Percentiles rank a stretch among this genome's conserved stretches.
Conservation (phyloP, 2,113 vertebrate genomes). For the Pterophyllum scalare region DNA sequence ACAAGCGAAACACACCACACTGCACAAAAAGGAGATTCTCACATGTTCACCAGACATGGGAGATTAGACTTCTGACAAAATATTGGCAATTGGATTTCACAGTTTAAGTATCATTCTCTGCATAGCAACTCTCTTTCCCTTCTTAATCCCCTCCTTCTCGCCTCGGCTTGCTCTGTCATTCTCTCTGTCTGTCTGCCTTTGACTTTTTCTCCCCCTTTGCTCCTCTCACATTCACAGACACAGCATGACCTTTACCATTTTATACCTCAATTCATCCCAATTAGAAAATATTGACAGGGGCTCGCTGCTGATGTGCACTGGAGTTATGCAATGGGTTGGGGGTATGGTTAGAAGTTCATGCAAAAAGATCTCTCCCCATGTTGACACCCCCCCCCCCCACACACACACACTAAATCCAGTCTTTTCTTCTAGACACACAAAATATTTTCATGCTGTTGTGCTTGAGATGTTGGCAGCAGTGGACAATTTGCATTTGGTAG, state of each 20-base stretch:
- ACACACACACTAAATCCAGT: not conserved
- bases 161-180: not conserved
- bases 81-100: conserved; percentile 59
- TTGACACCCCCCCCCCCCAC: not conserved
- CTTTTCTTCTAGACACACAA: not conserved
- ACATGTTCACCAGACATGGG: conserved; percentile 25
- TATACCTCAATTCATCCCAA: conserved; percentile 43
- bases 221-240: not conserved
- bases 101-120: conserved; percentile 33
- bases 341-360: conserved; percentile 9
- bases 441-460: conserved; percentile 46
- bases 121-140: not conserved
- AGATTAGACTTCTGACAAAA: conserved; percentile 49
- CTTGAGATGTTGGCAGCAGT: conserved; percentile 28
- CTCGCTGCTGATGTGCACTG: not conserved
- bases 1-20: not conserved
- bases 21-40: conserved; percentile 1
- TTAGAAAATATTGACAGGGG: conserved; percentile 35
- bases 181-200: conserved; percentile 2
- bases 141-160: not conserved
- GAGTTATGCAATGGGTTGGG: not conserved
- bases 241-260: conserved; percentile 41
- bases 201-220: not conserved
- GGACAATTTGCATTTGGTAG: conserved; percentile 51
- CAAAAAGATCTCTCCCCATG: not conserved